These are phyloP conservation scores for Echinops telfairi DNA, from an alignment of 2,113 vertebrate genomes.

Conservation along the genomic window DNA sequence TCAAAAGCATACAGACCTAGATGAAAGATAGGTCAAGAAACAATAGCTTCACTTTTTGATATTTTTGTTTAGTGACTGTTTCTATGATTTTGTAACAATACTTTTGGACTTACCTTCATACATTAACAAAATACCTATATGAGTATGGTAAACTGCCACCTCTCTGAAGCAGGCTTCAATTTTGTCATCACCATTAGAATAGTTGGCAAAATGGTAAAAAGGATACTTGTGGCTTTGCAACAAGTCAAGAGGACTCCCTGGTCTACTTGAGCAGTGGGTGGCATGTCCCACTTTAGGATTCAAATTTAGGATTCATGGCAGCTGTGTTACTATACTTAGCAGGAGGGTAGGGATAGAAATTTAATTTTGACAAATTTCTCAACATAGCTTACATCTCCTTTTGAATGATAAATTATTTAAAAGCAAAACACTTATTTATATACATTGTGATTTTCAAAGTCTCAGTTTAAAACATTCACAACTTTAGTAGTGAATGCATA, in stretches of 20 bases:
- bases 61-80: no score
- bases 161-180: not conserved
- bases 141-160: not conserved
- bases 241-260: not conserved
- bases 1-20: no score
- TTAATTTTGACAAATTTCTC: conserved; percentile 74
- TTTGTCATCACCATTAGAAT: not conserved
- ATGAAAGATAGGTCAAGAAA: no score
- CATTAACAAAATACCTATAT: conserved; percentile 16
- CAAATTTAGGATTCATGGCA: conserved; percentile 69
- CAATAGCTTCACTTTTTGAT: no score
- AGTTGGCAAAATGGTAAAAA: not conserved
- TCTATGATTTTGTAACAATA: no score
- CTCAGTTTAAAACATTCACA: conserved; percentile 62
- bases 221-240: conserved; percentile 33
- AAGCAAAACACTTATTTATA: conserved; percentile 67
- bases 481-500: conserved; percentile 34
- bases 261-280: conserved; percentile 24
- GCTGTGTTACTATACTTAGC: conserved; percentile 72
- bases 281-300: conserved; percentile 37
- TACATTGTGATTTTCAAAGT: conserved; percentile 62
- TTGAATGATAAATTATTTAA: conserved; percentile 75
- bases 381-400: conserved; percentile 64
- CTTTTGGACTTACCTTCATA: no score
- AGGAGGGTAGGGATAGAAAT: conserved; percentile 54